These are phyloP conservation scores for Nomada ruficornis DNA, from an alignment of 2,888 invertebrate genomes.

Conservation along the genomic window DNA sequence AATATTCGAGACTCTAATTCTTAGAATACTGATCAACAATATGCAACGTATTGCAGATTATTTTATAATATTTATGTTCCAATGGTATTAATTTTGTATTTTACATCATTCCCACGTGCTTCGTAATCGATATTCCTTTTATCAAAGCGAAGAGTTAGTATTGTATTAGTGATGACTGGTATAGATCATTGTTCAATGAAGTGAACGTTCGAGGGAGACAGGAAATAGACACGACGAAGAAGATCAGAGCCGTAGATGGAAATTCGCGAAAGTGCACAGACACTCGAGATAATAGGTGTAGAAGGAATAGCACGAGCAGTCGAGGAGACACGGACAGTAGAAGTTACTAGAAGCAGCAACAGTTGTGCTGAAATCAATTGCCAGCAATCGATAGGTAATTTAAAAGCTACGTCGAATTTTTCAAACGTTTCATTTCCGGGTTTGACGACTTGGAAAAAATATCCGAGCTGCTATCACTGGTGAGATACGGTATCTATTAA, in stretches of 20 bases:
- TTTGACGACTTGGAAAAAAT: neutral
- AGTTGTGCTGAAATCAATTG: slow-evolving; percentile 11
- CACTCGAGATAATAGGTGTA: slow-evolving; percentile 45
- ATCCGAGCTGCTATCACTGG: neutral
- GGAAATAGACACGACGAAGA: slow-evolving; percentile 35
- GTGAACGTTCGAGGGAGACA: slow-evolving; percentile 16
- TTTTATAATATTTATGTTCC: too few relatives aligned
- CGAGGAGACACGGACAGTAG: slow-evolving; percentile 38
- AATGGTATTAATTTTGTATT: too few relatives aligned
- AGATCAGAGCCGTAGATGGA: slow-evolving; percentile 27
- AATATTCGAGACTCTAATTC: too few relatives aligned
- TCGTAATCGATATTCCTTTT: neutral
- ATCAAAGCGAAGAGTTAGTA: neutral
- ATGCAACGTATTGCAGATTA: too few relatives aligned
- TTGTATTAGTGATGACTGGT: neutral
- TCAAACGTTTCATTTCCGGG: neutral
- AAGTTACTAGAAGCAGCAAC: slow-evolving; percentile 36
- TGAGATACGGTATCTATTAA: too few relatives aligned
- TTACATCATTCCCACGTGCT: neutral
- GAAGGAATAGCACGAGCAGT: slow-evolving; percentile 45
- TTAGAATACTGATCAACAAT: too few relatives aligned
- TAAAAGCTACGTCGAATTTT: neutral
- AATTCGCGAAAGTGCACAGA: slow-evolving; percentile 46
- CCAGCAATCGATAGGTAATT: slow-evolving; percentile 5
- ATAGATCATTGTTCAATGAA: neutral